These are phyloP conservation scores for cat (Felis catus) DNA, from an alignment of 2,113 vertebrate species.

Conservation along the genomic window DNA sequence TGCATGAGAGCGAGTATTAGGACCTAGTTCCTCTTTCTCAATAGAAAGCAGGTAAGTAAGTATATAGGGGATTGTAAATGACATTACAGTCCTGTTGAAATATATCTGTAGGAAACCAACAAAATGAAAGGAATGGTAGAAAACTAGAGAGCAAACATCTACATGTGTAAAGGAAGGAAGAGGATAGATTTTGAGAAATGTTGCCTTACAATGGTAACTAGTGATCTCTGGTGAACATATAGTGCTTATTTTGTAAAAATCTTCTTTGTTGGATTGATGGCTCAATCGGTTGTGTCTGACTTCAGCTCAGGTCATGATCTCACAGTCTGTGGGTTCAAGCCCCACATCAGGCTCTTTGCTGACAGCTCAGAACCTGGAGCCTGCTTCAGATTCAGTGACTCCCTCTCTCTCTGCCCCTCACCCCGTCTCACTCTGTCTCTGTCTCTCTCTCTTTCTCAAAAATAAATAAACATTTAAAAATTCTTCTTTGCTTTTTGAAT, in stretches of 20 bases:
- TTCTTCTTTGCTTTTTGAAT: neutral
- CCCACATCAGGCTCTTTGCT: no score
- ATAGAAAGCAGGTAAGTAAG: neutral
- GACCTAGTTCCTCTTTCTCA: neutral
- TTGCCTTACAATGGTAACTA: neutral
- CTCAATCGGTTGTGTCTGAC: no score
- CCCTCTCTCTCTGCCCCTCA: no score
- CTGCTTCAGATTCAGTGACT: no score
- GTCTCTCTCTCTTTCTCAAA: no score
- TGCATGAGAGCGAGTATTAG: neutral
- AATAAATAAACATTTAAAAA: neutral
- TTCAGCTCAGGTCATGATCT: no score
- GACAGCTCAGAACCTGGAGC: no score
- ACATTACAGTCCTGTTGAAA: neutral
- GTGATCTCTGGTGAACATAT: neutral
- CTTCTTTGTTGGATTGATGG: neutral
- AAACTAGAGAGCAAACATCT: neutral
- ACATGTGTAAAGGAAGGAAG: neutral
- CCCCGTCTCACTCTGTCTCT: no score
- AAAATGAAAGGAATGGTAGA: neutral
- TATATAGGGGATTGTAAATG: neutral
- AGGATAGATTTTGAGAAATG: neutral
- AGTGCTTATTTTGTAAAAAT: neutral
- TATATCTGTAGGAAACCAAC: neutral
- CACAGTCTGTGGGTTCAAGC: no score